Evolutionary conservation across 2,113 vertebrate genomes (phyloP).

Genomic region (Nerophis ophidion): DNA sequence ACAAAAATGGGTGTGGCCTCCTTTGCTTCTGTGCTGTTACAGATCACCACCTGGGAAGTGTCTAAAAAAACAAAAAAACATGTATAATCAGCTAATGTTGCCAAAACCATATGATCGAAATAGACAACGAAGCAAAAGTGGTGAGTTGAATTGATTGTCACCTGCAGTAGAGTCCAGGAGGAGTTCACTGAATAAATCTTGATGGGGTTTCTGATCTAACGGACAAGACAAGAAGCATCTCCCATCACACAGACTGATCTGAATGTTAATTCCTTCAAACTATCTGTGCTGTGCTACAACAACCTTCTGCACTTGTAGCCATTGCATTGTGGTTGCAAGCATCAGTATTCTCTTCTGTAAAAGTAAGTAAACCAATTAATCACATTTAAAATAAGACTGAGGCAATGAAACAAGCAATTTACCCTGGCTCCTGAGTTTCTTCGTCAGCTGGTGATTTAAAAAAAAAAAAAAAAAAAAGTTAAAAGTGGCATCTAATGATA

Average conservation of each 20-base stretch:
- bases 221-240: too few relatives aligned
- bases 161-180: not conserved
- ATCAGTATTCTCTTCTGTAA: too few relatives aligned
- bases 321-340: not conserved
- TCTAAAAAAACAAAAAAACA: slow-evolving; percentile 16
- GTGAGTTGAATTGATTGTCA: not conserved
- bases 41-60: slow-evolving; percentile 32
- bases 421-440: slow-evolving; percentile 7
- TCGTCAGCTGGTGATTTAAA: slow-evolving; percentile 21
- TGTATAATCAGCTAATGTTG: too few relatives aligned
- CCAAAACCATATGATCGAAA: not conserved
- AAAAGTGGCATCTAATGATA: not conserved
- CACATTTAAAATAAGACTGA: too few relatives aligned
- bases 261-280: not conserved
- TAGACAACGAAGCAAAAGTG: not conserved
- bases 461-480: not conserved
- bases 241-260: too few relatives aligned
- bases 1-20: slow-evolving; percentile 3
- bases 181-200: not conserved
- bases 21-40: slow-evolving; percentile 5
- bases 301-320: not conserved
- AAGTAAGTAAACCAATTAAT: too few relatives aligned
- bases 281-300: not conserved
- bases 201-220: not conserved
- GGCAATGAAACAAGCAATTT: not conserved